Evolutionary conservation across 2,797 vertebrate genomes (phyloP), one percentile per base, ranked within the genome.

Genomic region (Smutsia gigantea): DNA sequence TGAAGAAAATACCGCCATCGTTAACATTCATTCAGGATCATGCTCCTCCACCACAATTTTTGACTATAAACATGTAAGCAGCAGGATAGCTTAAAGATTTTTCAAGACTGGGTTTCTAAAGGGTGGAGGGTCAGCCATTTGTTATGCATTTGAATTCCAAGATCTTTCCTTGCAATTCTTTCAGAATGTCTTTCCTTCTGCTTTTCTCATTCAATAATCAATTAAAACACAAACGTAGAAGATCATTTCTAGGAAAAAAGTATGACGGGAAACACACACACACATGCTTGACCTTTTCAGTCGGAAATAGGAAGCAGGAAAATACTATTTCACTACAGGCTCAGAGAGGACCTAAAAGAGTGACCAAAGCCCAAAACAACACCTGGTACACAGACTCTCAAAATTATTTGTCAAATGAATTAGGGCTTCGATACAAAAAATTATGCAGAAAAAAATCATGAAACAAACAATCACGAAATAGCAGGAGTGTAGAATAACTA

Each of bases 1-100:
- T 0, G 90, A 97, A 34, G 69, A 97, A 0, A n/a, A 97, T 5
- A 0, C 64, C 0, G 98, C 96, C 11, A 97, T 97, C 0, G 72
- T 98, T 78, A 98, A 98, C 0, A n/a, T 99, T 75, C 97, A 98
- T 1, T 94, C 96, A 0, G 98, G 98, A 1, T 0, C 93, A 0
- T 98, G 98, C 78, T 99, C 98, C 57, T 99, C 98, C 0, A 98
- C 98, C 3, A 98, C 97, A 0, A 83, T 99, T 61, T 98, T 99
- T 97, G 98, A 99, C 96, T 99, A 98, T 64, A 34, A 25, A 2
- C 96, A 55, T 0, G 98, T 99, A 97, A 99, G 98, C 97, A 86
- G 51, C 25, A 86, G 75, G 15, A 39, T 18, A 7, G 59, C 27
- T 83, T 93, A 86, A 72, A 19, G 51, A 7, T 59, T 92, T 23